A percentile compares a stretch with the other conserved stretches of the same genome.
phyloP scores from a whole-genome alignment of 1,140 invertebrate genomes.

The Tribolium castaneum region DNA sequence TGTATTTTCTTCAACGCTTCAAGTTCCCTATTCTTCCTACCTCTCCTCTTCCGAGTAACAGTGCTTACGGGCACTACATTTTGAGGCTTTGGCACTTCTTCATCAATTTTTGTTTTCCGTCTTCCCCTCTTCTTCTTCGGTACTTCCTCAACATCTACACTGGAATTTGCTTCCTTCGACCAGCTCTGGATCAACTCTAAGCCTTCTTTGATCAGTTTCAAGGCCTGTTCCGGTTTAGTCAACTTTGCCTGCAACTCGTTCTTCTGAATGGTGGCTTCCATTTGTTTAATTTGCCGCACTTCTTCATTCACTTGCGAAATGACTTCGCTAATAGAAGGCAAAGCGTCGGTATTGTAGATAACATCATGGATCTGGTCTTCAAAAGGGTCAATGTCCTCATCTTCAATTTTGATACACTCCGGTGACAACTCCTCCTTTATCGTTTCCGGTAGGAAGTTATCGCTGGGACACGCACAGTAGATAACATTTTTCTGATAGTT shows the following conservation, averaged over 20 bases:
- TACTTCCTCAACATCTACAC: background rate
- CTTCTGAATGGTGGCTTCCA: background rate
- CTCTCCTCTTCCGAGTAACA: background rate
- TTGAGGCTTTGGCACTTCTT: background rate
- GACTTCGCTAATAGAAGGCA: background rate
- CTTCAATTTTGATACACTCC: background rate
- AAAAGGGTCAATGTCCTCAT: background rate
- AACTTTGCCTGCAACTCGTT: background rate
- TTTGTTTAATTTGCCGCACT: background rate
- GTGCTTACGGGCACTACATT: background rate
- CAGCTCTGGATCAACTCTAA: slow-evolving; percentile 6
- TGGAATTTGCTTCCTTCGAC: background rate
- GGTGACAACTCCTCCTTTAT: background rate
- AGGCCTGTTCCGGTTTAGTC: background rate
- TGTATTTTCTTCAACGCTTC: too few relatives aligned
- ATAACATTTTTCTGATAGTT: background rate
- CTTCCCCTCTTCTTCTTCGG: background rate
- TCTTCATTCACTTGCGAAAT: slow-evolving; percentile 3
- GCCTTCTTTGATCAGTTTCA: slow-evolving; percentile 1
- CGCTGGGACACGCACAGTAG: background rate
- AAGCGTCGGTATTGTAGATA: background rate
- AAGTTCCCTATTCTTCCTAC: background rate
- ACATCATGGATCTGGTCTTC: background rate
- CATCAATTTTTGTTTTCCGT: background rate
- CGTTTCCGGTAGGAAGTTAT: background rate